Conservation (phyloP, 2,113 vertebrate genomes). For the Tachysurus vachellii region DNA sequence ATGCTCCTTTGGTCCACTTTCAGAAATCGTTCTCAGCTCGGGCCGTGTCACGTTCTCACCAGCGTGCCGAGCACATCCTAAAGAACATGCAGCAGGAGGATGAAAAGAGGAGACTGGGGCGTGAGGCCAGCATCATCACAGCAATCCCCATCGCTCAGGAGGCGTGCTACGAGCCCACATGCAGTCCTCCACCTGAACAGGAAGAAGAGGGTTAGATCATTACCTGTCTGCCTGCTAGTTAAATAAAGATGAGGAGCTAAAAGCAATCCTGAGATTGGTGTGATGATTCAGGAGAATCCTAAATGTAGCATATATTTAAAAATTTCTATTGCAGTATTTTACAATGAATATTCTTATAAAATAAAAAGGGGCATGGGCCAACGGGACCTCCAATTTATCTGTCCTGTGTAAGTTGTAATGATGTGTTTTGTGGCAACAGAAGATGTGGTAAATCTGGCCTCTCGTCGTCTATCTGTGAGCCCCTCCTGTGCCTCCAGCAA, state of each 20-base stretch:
- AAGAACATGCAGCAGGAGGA: constrained; percentile 99
- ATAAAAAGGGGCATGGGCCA: background rate
- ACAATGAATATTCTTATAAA: background rate
- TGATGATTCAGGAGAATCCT: background rate
- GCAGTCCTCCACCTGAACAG: constrained; percentile 90
- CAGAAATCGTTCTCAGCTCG: constrained; percentile 98
- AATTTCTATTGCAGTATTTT: background rate
- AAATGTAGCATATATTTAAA: background rate
- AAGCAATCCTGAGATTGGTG: background rate
- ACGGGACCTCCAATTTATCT: background rate
- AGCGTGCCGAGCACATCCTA: constrained; percentile 95
- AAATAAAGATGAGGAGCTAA: background rate
- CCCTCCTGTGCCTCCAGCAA: constrained; percentile 97
- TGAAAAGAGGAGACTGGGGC: constrained; percentile 90
- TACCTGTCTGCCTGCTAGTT: background rate
- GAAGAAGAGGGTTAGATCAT: constrained; percentile 91
- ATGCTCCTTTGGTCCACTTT: constrained; percentile 20
- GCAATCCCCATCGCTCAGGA: constrained; percentile 97
- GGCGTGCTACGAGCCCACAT: constrained; percentile 94
- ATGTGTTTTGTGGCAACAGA: constrained; percentile 81
- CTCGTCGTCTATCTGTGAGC: constrained; percentile 94
- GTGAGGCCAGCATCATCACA: constrained; percentile 96
- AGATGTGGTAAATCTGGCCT: constrained; percentile 96
- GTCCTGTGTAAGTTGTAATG: background rate
- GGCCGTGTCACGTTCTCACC: constrained; percentile 95